These are phyloP conservation scores for Cariama cristata DNA, from an alignment of 2,113 vertebrate genomes.

Conservation along the genomic window DNA sequence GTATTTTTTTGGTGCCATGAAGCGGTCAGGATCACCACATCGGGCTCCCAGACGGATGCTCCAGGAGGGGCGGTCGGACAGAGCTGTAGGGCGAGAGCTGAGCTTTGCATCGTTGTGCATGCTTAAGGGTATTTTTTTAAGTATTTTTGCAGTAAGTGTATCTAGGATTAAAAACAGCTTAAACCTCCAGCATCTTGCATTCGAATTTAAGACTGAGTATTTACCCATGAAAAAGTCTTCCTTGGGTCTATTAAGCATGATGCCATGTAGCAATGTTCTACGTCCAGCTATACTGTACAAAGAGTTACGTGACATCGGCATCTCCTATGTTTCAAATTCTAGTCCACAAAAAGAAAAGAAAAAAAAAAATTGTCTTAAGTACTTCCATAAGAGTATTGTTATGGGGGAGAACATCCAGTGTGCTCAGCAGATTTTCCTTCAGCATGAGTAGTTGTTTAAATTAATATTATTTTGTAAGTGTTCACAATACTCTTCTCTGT, in stretches of 20 bases:
- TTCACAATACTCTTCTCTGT: background rate
- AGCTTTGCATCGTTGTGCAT: rapidly evolving
- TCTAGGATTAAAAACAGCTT: background rate
- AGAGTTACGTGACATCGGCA: background rate
- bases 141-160: background rate
- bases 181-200: background rate
- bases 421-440: background rate
- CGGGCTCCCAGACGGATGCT: background rate
- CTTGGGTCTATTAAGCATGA: background rate
- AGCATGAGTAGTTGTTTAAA: background rate
- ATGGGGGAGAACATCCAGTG: background rate
- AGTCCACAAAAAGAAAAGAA: background rate
- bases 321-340: background rate
- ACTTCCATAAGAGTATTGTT: background rate
- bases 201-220: background rate
- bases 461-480: background rate
- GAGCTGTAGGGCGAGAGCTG: background rate
- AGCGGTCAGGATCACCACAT: background rate
- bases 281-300: background rate
- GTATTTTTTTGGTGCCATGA: background rate
- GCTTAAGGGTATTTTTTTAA: background rate
- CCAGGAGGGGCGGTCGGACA: background rate
- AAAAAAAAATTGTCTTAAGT: background rate
- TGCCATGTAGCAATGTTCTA: background rate
- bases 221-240: background rate